A percentile compares a stretch with the other conserved stretches of the same genome.
Evolutionary conservation across 2,888 invertebrate species (phyloP).

Genomic region (Schizaphis graminum): DNA sequence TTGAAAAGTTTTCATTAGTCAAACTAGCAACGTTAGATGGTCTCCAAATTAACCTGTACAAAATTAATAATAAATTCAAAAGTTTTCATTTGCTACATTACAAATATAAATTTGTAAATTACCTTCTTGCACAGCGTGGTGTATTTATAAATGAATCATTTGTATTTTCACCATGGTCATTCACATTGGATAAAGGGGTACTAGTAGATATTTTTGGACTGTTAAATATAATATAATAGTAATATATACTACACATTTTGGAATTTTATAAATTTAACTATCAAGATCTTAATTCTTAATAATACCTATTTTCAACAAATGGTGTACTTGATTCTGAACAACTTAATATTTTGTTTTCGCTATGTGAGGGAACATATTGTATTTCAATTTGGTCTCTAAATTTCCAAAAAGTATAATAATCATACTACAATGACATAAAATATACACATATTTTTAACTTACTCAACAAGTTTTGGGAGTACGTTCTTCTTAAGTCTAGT

Average conservation of each 20-base stretch:
- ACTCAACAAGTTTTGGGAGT: not conserved
- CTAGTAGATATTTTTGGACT: not conserved
- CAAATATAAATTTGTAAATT: not conserved
- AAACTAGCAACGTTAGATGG: not conserved
- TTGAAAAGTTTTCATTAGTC: not conserved
- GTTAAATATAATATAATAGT: not conserved
- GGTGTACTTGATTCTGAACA: not conserved
- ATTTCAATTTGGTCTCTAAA: slow-evolving; percentile 7
- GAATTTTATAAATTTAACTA: no score
- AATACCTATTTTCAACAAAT: not conserved
- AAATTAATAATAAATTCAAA: not conserved
- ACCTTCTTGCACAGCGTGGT: not conserved
- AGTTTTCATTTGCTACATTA: not conserved
- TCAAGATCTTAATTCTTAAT: not conserved
- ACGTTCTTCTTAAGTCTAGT: not conserved
- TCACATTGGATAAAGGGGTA: not conserved
- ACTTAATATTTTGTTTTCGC: not conserved
- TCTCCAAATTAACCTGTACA: not conserved
- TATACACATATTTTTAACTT: not conserved
- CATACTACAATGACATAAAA: not conserved
- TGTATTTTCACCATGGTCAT: not conserved
- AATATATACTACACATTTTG: not conserved
- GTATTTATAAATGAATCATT: not conserved
- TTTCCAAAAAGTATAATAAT: not conserved
- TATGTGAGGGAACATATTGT: not conserved